phyloP scores from a whole-genome alignment of 2,113 vertebrate genomes.

The Leptobrachium leishanense region DNA sequence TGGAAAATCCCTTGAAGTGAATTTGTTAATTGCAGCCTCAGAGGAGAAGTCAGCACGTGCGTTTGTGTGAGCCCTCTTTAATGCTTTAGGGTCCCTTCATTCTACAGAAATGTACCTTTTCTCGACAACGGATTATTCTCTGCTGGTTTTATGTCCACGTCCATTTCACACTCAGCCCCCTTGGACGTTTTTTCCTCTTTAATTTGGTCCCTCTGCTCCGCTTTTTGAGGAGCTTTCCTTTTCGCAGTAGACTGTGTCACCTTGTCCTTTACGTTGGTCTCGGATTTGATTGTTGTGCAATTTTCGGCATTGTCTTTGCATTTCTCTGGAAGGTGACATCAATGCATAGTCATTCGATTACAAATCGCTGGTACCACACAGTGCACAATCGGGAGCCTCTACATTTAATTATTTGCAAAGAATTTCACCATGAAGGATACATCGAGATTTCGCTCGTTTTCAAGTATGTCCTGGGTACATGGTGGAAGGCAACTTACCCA shows the following conservation, averaged over 20 bases:
- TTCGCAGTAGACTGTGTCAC: conserved; percentile 21
- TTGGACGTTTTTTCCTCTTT: conserved; percentile 50
- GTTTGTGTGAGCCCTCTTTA: no score
- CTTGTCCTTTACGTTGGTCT: conserved; percentile 59
- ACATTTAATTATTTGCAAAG: no score
- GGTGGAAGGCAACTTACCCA: conserved; percentile 61
- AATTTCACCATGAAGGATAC: no score
- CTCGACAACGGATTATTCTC: conserved; percentile 21
- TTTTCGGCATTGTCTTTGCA: conserved; percentile 61
- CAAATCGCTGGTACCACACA: no score
- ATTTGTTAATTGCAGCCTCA: no score
- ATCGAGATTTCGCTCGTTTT: no score
- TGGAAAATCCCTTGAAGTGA: no score
- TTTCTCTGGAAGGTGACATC: conserved; percentile 56
- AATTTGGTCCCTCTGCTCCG: conserved; percentile 59
- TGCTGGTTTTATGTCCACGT: conserved; percentile 40
- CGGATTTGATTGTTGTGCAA: conserved; percentile 63
- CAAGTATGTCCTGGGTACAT: no score
- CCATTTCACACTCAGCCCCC: conserved; percentile 59
- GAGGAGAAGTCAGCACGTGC: no score
- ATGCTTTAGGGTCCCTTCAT: no score
- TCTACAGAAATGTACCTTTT: neutral
- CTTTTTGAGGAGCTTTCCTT: conserved; percentile 30
- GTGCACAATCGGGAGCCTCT: no score
- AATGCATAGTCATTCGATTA: no score